Percentiles rank a stretch among this genome's conserved stretches.
These are phyloP conservation scores for Menidia menidia DNA, from an alignment of 2,797 vertebrate genomes.

Conservation along the genomic window DNA sequence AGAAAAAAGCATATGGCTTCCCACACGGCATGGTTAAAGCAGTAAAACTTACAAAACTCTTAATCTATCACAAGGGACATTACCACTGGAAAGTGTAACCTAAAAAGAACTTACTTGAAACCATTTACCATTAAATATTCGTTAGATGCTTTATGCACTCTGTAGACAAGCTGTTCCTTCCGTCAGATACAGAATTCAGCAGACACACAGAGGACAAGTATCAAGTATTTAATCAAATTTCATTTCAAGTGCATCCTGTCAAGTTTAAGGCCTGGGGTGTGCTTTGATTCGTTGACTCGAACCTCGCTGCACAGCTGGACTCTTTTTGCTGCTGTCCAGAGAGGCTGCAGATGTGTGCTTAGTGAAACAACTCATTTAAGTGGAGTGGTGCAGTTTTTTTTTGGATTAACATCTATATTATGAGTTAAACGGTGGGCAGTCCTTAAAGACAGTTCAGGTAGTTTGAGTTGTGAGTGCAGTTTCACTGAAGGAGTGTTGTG, in stretches of 20 bases:
- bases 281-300: conserved; percentile 72
- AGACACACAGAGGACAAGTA: conserved; percentile 56
- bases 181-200: conserved; percentile 53
- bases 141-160: conserved; percentile 52
- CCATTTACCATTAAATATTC: conserved; percentile 59
- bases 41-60: conserved; percentile 71
- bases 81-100: conserved; percentile 56
- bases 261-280: conserved; percentile 82
- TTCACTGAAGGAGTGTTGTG: conserved; percentile 33
- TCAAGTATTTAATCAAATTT: conserved; percentile 61
- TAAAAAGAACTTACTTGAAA: conserved; percentile 48
- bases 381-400: conserved; percentile 33
- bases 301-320: conserved; percentile 39
- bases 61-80: conserved; percentile 67
- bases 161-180: conserved; percentile 39
- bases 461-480: conserved; percentile 20
- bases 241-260: conserved; percentile 77
- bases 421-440: conserved; percentile 31
- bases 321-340: conserved; percentile 36
- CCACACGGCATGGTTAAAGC: conserved; percentile 84
- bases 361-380: conserved; percentile 27
- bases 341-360: conserved; percentile 58
- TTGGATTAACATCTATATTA: conserved; percentile 17
- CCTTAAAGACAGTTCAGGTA: conserved; percentile 45
- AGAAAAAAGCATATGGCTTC: conserved; percentile 81